phyloP scores from a whole-genome alignment of 1,140 invertebrate species.

The Pogonomyrmex barbatus region DNA sequence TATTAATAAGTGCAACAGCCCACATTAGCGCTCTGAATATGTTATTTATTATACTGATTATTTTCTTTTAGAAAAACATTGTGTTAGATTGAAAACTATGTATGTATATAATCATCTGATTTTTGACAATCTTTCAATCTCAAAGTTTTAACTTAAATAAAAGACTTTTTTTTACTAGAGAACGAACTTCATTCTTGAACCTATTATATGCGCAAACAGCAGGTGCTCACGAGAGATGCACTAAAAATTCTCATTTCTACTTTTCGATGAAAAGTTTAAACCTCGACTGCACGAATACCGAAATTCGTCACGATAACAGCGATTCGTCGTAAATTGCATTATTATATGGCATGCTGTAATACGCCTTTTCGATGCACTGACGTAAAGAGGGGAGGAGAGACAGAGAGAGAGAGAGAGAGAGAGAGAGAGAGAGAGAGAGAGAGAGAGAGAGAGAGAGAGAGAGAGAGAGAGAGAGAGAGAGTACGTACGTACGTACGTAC shows the following conservation, averaged over 20 bases:
- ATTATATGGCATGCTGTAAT: conserved; percentile 48
- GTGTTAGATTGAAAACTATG: neutral
- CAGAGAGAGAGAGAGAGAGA: neutral
- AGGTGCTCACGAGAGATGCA: conserved; percentile 14
- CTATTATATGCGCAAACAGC: conserved; percentile 19
- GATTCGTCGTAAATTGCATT: conserved; percentile 57
- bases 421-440: too few species aligned
- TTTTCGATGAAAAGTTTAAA: conserved; percentile 51
- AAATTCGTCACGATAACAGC: conserved; percentile 56
- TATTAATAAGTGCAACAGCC: neutral
- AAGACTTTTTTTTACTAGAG: neutral
- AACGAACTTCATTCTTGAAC: neutral
- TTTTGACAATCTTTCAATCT: neutral
- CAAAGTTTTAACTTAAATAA: neutral
- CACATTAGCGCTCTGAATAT: neutral
- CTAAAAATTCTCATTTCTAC: conserved; percentile 25
- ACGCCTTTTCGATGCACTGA: conserved; percentile 56
- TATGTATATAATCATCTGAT: too few species aligned
- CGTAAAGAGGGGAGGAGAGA: neutral
- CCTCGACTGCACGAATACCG: conserved; percentile 37
- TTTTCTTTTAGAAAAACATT: conserved; percentile 8
- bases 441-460: neutral
- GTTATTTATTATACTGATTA: neutral
- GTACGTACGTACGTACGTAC: too few species aligned
- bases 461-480: too few species aligned